These are phyloP conservation scores for Zalophus californianus DNA, from an alignment of 2,797 vertebrate species.

Conservation along the genomic window DNA sequence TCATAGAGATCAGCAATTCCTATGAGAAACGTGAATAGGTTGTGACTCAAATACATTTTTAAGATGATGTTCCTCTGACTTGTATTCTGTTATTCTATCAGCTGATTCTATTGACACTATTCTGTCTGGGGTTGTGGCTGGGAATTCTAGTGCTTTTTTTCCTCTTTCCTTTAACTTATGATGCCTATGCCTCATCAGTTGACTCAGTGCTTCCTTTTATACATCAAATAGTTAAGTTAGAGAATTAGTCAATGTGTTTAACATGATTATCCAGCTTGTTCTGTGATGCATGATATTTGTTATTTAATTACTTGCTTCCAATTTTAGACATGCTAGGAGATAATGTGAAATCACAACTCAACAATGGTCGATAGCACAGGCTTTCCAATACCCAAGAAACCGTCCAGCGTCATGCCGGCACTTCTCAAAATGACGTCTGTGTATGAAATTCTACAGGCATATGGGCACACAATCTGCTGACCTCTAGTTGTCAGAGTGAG, in stretches of 20 bases:
- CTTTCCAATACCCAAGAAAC: not conserved
- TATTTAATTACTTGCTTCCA: constrained; percentile 67
- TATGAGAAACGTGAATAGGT: constrained; percentile 13
- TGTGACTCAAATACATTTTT: constrained; percentile 53
- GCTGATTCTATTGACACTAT: not conserved
- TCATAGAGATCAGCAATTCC: constrained; percentile 21
- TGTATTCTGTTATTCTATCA: not conserved
- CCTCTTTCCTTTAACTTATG: not conserved
- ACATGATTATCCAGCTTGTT: constrained; percentile 27
- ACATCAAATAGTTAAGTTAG: constrained; percentile 25
- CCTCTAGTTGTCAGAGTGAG: not conserved
- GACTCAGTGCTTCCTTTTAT: not conserved
- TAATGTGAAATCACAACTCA: constrained; percentile 31
- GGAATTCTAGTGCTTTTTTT: not conserved
- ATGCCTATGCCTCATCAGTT: not conserved
- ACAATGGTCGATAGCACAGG: not conserved
- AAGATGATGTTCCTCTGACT: constrained; percentile 25
- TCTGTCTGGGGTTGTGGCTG: not conserved
- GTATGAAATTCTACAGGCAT: not conserved
- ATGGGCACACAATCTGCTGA: not conserved
- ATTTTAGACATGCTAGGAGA: constrained; percentile 60
- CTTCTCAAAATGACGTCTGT: not conserved
- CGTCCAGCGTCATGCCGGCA: not conserved
- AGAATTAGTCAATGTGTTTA: constrained; percentile 27
- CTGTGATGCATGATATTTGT: constrained; percentile 10